phyloP scores from a whole-genome alignment of 2,797 vertebrate genomes.

The Apodemus agrarius region DNA sequence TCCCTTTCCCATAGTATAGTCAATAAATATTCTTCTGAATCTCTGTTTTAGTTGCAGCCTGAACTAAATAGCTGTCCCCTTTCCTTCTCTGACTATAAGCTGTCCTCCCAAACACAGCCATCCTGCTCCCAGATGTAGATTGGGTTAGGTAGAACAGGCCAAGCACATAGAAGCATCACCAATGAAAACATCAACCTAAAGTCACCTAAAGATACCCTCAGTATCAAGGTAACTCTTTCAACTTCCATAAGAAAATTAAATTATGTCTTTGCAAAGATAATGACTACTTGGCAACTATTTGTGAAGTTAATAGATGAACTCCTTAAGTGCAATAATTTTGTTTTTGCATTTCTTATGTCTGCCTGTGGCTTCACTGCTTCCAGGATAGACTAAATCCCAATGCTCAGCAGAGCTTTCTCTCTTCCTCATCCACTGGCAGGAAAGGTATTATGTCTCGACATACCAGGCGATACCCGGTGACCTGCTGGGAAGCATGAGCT shows the following conservation, averaged over 20 bases:
- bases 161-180: neutral
- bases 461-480: conserved; percentile 76
- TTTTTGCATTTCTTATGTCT: conserved; percentile 38
- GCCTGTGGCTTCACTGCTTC: conserved; percentile 43
- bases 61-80: neutral
- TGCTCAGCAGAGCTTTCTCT: conserved; percentile 69
- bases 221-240: conserved; percentile 1
- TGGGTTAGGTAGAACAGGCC: neutral
- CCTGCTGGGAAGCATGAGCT: conserved; percentile 79
- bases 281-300: conserved; percentile 28
- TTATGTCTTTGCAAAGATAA: neutral
- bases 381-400: conserved; percentile 25
- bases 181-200: neutral
- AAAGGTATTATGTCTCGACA: conserved; percentile 73
- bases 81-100: neutral
- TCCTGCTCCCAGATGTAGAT: conserved; percentile 38
- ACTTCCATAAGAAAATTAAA: neutral
- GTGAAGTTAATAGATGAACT: conserved; percentile 36
- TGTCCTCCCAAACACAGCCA: neutral
- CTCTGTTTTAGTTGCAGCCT: neutral
- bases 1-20: neutral
- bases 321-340: neutral
- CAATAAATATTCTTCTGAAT: conserved; percentile 7
- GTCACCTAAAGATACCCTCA: neutral
- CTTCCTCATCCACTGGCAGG: conserved; percentile 61